phyloP scores from a whole-genome alignment of 2,797 vertebrate genomes.

The Gadopsis marmoratus region DNA sequence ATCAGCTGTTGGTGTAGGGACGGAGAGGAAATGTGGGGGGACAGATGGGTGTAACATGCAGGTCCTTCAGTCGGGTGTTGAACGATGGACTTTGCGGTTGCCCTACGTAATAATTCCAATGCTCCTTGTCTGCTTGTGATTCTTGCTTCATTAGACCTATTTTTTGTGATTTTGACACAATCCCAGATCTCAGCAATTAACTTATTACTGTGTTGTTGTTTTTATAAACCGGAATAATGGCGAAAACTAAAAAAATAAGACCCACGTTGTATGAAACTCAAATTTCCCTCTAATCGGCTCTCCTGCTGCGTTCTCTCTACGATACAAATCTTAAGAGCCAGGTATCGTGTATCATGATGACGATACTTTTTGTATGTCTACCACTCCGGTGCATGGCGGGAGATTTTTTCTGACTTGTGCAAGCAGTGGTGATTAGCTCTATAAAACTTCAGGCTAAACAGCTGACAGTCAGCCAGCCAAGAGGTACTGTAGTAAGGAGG shows the following conservation, averaged over 20 bases:
- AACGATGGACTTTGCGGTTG: neutral
- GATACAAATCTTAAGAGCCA: slow-evolving; percentile 29
- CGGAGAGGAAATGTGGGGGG: neutral
- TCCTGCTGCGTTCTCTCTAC: slow-evolving; percentile 3
- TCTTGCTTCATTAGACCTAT: neutral
- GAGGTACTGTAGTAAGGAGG: slow-evolving; percentile 57
- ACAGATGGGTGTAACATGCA: neutral
- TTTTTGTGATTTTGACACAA: neutral
- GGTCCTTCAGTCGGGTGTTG: neutral
- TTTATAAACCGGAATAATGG: neutral
- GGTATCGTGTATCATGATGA: slow-evolving; percentile 17
- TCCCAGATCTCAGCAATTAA: neutral
- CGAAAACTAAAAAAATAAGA: slow-evolving; percentile 5
- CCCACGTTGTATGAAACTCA: neutral
- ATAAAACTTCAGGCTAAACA: slow-evolving; percentile 71
- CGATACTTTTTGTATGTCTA: slow-evolving; percentile 36
- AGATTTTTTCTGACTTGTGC: slow-evolving; percentile 67
- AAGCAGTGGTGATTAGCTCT: slow-evolving; percentile 72
- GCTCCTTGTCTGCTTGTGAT: neutral
- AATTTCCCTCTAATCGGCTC: slow-evolving; percentile 21
- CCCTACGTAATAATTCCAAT: neutral
- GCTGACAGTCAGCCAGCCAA: slow-evolving; percentile 65
- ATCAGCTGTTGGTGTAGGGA: neutral
- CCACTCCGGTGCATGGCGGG: slow-evolving; percentile 33
- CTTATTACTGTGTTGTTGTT: neutral